Evolutionary conservation across 1,140 invertebrate species (phyloP).

Genomic region (Gerris buenoi): DNA sequence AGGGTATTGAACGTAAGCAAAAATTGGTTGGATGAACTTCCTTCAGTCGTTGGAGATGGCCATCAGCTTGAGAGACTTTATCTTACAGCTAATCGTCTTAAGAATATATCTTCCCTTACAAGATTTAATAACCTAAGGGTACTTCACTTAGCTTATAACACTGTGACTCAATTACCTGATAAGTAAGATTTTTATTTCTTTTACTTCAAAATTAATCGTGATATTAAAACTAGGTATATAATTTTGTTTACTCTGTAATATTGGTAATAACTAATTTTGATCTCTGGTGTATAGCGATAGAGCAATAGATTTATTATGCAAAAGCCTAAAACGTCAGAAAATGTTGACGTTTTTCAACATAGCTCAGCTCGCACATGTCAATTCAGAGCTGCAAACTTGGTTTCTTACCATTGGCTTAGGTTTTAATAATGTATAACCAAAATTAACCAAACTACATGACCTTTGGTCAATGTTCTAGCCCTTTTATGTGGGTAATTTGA

Average conservation of each 20-base stretch:
- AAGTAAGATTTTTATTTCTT: conserved; percentile 33
- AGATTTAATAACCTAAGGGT: conserved; percentile 47
- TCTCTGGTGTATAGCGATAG: too few species aligned
- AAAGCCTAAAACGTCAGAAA: too few species aligned
- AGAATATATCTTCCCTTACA: conserved; percentile 49
- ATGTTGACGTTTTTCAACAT: too few species aligned
- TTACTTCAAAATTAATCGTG: too few species aligned
- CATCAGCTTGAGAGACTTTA: conserved; percentile 53
- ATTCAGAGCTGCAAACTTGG: too few species aligned
- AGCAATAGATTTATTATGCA: too few species aligned
- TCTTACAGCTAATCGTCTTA: conserved; percentile 59
- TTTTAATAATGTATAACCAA: neutral
- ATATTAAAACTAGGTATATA: too few species aligned
- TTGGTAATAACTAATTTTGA: too few species aligned
- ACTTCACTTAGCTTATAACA: conserved; percentile 64
- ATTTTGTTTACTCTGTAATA: too few species aligned
- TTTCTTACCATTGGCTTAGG: neutral
- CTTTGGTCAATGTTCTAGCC: neutral
- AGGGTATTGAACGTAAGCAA: conserved; percentile 60
- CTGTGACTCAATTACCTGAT: conserved; percentile 52
- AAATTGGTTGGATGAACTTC: conserved; percentile 52
- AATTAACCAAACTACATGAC: neutral
- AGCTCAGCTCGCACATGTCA: too few species aligned
- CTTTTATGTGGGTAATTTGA: too few species aligned
- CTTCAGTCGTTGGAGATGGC: conserved; percentile 37